These are phyloP conservation scores for Cyclopterus lumpus DNA, from an alignment of 2,797 vertebrate genomes.

Conservation along the genomic window DNA sequence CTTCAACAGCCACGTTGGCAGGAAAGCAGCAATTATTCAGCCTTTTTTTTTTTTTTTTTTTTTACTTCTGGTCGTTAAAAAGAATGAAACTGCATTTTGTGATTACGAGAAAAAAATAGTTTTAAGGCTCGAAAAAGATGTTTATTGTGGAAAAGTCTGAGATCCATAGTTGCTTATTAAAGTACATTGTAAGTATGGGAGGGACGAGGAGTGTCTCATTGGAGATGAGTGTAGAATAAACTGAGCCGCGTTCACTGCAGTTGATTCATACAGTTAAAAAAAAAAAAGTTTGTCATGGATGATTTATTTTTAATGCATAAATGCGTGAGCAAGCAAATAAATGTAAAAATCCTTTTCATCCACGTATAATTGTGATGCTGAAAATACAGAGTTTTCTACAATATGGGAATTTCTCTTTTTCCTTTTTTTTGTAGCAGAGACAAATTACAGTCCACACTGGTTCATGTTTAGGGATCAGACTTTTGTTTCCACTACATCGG, in stretches of 20 bases:
- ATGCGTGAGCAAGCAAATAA: background rate
- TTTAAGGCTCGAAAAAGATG: background rate
- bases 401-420: background rate
- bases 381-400: background rate
- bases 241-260: background rate
- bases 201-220: background rate
- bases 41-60: background rate
- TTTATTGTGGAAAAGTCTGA: constrained; percentile 6
- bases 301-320: background rate
- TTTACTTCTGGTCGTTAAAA: constrained; percentile 5
- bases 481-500: background rate
- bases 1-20: constrained; percentile 25
- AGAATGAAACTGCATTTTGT: background rate
- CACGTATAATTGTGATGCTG: too few species aligned
- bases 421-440: background rate
- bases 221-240: constrained; percentile 6
- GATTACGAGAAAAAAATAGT: constrained; percentile 5
- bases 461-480: background rate
- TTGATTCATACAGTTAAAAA: background rate
- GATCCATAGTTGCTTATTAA: background rate
- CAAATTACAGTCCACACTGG: background rate
- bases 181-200: background rate
- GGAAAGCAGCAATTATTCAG: constrained; percentile 29
- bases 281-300: background rate
- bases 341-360: background rate